phyloP scores from a whole-genome alignment of 1,140 invertebrate species.

The Macrosteles quadrilineatus region DNA sequence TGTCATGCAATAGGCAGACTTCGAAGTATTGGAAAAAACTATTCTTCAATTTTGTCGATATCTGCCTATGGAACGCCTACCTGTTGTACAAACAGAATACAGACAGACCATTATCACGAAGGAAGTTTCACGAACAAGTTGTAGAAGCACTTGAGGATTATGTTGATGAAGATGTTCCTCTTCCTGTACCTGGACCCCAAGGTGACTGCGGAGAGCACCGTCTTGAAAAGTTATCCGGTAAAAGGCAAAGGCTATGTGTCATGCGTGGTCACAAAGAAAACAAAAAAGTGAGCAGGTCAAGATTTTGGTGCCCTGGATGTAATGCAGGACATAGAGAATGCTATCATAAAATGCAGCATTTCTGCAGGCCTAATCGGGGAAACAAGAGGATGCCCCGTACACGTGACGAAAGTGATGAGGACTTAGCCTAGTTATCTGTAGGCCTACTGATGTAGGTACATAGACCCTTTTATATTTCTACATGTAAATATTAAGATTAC shows the following conservation, averaged over 20 bases:
- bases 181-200: neutral
- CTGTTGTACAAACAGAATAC: slow-evolving; percentile 5
- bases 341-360: too few relatives aligned
- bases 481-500: too few relatives aligned
- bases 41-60: slow-evolving; percentile 23
- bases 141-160: neutral
- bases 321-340: too few relatives aligned
- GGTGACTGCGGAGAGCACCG: neutral
- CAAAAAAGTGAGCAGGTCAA: neutral
- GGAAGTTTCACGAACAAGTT: neutral
- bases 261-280: neutral
- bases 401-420: neutral
- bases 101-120: slow-evolving; percentile 23
- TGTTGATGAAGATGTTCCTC: neutral
- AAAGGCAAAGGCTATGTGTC: neutral
- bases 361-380: too few relatives aligned
- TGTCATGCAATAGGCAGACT: neutral
- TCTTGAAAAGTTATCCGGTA: neutral
- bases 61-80: slow-evolving; percentile 20
- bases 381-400: neutral
- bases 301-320: too few relatives aligned
- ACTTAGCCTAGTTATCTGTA: neutral
- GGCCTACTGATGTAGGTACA: neutral
- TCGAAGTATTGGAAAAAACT: slow-evolving; percentile 26
- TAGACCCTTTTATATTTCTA: too few relatives aligned